Base-by-base conservation (phyloP, 2,797 vertebrate genomes). In the Echiichthys vipera region DNA sequence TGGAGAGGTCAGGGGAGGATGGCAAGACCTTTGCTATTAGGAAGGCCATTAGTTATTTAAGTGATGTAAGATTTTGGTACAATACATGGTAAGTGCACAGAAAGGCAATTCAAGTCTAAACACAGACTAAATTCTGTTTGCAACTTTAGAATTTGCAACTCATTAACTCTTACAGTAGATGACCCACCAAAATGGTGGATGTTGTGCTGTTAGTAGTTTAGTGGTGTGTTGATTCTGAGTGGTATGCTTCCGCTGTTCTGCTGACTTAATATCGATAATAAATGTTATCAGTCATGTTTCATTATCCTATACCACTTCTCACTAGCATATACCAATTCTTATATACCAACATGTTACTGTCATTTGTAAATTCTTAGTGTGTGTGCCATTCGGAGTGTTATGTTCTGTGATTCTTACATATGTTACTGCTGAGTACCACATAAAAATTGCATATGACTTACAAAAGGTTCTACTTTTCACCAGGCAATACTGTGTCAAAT, bases 21-120 rank as follows among this genome's bases (percentile, higher is more conserved):
- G 56, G 61, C 62, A 66, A 64, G 64, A 80, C 64, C 64, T 76
- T 59, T 64, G 37, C 46, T 63, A 46, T 57, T 37, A 69, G 37
- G 17, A 70, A 50, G 7, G 27, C 27, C 24, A 70, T 49, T 67
- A 54, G 51, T 27, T 56, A 63, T 80, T 80, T 55, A 39, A 14
- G 34, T 27, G 27, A 12, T 50, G 34, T 15, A 25, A 27, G 30
- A 64, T 57, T 36, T 49, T 24, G 27, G 47, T n/a, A n/a, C 18
- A 47, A n/a, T 43, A 11, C 45, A 59, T 10, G 24, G 3, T 12
- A 43, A 36, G 14, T 46, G 24, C 39, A 49, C 12, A 58, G n/a
- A 65, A 36, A 56, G 9, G 22, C 34, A 49, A 62, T 68, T 58
- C 34, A 47, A 30, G 39, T 20, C 27, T 13, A 46, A 20, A 36